phyloP scores from a whole-genome alignment of 92 coral and sea anemone genomes.

The Palythoa caribaeorum region DNA sequence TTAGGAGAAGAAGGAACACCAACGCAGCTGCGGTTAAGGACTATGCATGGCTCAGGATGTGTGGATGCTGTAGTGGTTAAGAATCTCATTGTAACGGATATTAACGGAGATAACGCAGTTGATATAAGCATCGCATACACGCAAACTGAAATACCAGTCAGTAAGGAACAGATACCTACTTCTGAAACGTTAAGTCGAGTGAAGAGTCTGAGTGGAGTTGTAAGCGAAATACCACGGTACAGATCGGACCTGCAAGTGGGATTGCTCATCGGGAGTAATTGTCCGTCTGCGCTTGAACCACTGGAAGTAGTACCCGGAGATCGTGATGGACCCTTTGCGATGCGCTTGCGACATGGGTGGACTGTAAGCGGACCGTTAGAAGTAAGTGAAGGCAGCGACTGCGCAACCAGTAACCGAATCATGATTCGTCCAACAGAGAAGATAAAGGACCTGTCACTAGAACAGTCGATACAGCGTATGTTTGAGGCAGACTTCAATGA shows the following conservation, averaged over 20 bases:
- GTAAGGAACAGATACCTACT: conserved; percentile 62
- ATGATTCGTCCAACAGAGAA: conserved; percentile 34
- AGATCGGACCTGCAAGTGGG: conserved; percentile 69
- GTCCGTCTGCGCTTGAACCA: conserved; percentile 72
- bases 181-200: conserved; percentile 44
- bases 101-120: conserved; percentile 19
- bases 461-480: conserved; percentile 30
- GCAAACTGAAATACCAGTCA: conserved; percentile 58
- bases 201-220: conserved; percentile 58
- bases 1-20: conserved; percentile 21
- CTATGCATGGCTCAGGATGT: conserved; percentile 68
- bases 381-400: not conserved
- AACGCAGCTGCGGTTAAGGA: conserved; percentile 62
- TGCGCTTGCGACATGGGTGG: conserved; percentile 68
- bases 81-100: conserved; percentile 11
- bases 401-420: conserved; percentile 27
- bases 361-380: conserved; percentile 67
- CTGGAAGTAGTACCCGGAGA: conserved; percentile 69
- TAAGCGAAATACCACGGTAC: conserved; percentile 47
- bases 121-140: conserved; percentile 52
- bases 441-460: conserved; percentile 47
- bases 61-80: conserved; percentile 15
- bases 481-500: conserved; percentile 63
- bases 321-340: conserved; percentile 69
- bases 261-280: conserved; percentile 67